Evolutionary conservation across 1,140 invertebrate species (phyloP).

Genomic region (Lepidurus packardi): DNA sequence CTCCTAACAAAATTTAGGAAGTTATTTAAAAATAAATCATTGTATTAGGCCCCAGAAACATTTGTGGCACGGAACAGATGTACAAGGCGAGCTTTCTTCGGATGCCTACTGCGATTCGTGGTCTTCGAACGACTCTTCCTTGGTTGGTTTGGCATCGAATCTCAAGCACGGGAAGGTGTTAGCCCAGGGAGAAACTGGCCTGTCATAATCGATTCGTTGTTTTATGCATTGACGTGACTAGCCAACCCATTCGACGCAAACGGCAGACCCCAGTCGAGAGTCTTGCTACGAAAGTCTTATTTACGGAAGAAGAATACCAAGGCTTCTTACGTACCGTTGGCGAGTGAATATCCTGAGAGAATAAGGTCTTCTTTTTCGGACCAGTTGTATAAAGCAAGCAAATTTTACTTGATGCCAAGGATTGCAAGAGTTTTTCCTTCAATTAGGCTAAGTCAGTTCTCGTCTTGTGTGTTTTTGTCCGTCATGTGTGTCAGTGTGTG

Average conservation of each 20-base stretch:
- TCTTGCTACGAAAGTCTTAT: neutral
- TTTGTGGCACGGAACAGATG: constrained; percentile 87
- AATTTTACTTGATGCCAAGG: constrained; percentile 4
- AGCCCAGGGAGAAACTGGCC: constrained; percentile 62
- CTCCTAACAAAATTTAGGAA: too few relatives aligned
- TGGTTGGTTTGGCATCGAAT: constrained; percentile 73
- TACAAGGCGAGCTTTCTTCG: constrained; percentile 71
- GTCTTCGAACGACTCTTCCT: constrained; percentile 66
- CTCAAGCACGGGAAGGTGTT: constrained; percentile 65
- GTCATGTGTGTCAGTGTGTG: constrained; percentile 8
- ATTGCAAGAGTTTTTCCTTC: constrained; percentile 19
- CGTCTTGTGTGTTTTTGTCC: constrained; percentile 5
- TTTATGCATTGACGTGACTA: constrained; percentile 83
- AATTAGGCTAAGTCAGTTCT: constrained; percentile 19
- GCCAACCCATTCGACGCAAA: constrained; percentile 56
- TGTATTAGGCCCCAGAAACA: constrained; percentile 75
- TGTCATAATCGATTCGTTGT: constrained; percentile 83
- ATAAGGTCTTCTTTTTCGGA: neutral
- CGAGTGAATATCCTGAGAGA: neutral
- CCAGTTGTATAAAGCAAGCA: constrained; percentile 11
- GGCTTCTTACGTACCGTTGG: constrained; percentile 13
- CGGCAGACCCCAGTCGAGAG: constrained; percentile 46
- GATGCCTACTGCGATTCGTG: constrained; percentile 88
- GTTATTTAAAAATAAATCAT: too few relatives aligned
- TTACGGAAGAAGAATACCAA: constrained; percentile 32